Conservation (phyloP, 2,113 vertebrate species). For the Peromyscus californicus region DNA sequence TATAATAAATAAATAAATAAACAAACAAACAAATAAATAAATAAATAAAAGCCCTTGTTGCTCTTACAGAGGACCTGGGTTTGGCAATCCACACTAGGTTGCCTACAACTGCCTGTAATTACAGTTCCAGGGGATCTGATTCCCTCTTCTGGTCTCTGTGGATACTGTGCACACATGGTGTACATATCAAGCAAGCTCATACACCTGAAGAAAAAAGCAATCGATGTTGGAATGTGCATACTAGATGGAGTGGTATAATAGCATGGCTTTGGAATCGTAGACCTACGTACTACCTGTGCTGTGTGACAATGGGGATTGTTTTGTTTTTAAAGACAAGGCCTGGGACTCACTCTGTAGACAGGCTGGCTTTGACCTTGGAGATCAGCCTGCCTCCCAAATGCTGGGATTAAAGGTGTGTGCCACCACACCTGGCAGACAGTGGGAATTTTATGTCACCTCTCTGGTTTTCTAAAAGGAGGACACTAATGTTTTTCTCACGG, state of each 20-base stretch:
- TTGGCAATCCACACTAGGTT: not conserved
- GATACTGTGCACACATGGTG: no score
- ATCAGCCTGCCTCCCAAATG: not conserved
- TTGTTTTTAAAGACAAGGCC: not conserved
- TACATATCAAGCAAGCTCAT: not conserved
- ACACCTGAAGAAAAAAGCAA: not conserved
- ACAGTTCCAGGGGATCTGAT: not conserved
- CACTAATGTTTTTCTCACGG: not conserved
- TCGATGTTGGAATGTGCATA: not conserved
- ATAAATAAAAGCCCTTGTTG: not conserved
- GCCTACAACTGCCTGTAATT: not conserved
- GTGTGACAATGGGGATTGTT: not conserved
- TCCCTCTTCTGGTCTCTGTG: not conserved
- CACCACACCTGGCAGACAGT: not conserved
- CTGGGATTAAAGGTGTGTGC: not conserved
- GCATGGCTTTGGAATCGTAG: not conserved
- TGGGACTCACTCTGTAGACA: not conserved
- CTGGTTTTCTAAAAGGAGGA: conserved; percentile 2
- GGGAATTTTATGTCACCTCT: not conserved
- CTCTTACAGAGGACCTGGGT: not conserved
- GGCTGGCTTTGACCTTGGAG: not conserved
- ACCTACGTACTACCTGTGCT: not conserved
- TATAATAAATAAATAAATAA: no score
- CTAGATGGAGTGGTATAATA: not conserved
- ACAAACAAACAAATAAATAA: no score